Evolutionary conservation across 2,888 invertebrate species (phyloP).

Genomic region (Orgyia antiqua): DNA sequence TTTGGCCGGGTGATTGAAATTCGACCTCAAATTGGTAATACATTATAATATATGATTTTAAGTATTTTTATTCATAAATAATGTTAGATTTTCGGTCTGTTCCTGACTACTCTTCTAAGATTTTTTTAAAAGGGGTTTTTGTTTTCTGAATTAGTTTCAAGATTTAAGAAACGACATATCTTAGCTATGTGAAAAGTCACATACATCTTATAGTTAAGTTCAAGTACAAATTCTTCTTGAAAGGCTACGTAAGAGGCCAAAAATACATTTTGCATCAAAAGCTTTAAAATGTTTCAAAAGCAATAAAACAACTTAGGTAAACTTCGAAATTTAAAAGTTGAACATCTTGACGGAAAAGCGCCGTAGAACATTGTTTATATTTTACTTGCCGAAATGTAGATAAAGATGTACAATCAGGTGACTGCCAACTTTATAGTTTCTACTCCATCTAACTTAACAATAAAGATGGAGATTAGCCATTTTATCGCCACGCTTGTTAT

Average conservation of each 20-base stretch:
- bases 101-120: conserved; percentile 57
- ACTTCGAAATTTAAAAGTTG: conserved; percentile 61
- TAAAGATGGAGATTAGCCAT: conserved; percentile 73
- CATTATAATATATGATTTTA: too few species aligned
- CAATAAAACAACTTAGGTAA: conserved; percentile 42
- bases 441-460: conserved; percentile 71
- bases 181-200: too few species aligned
- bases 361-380: conserved; percentile 56
- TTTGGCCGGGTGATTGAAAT: too few species aligned
- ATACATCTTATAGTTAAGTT: too few species aligned
- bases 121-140: too few species aligned
- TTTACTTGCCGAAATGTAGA: conserved; percentile 69
- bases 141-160: too few species aligned
- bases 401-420: conserved; percentile 68
- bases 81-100: too few species aligned
- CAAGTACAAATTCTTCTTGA: too few species aligned
- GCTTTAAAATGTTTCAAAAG: conserved; percentile 37
- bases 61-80: too few species aligned
- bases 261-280: conserved; percentile 38
- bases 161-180: too few species aligned
- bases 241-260: conserved; percentile 21
- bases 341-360: conserved; percentile 59
- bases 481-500: too few species aligned
- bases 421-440: conserved; percentile 70
- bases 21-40: too few species aligned